Conservation (phyloP, 2,888 invertebrate genomes). For the Sicus ferrugineus region DNA sequence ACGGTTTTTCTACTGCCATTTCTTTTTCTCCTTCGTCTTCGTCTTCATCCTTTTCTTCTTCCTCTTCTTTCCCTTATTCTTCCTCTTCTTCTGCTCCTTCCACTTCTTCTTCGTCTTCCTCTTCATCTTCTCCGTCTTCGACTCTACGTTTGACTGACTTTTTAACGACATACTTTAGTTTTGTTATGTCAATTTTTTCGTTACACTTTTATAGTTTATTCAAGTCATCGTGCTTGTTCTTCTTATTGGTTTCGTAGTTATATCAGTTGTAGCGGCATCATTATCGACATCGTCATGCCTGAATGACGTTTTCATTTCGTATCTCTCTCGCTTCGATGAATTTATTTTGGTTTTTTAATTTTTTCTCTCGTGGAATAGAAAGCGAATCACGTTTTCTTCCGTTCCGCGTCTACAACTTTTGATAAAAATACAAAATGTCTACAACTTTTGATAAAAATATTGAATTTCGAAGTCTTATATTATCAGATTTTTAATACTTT, state of each 20-base stretch:
- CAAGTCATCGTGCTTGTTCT: not conserved
- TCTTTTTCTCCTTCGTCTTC: not conserved
- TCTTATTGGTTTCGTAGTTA: not conserved
- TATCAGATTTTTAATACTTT: too few species aligned
- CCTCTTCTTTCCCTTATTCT: not conserved
- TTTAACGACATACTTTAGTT: not conserved
- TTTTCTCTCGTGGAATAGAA: too few species aligned
- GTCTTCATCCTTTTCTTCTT: not conserved
- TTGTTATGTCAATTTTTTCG: not conserved
- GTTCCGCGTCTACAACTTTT: too few species aligned
- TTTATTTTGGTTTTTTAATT: not conserved
- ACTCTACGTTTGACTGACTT: not conserved
- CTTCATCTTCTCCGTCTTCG: not conserved
- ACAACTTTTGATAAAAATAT: too few species aligned
- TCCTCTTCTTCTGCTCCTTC: not conserved
- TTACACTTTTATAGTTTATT: not conserved
- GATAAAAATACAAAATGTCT: too few species aligned
- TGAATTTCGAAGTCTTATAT: too few species aligned
- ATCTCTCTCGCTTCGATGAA: not conserved
- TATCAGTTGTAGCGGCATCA: not conserved
- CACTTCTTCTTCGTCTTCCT: not conserved
- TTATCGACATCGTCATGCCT: conserved; percentile 3
- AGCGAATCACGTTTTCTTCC: too few species aligned
- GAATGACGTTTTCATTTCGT: not conserved
- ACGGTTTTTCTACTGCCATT: not conserved